Base-by-base conservation (phyloP, 1,140 invertebrate genomes). In the Drosophila repletoides region DNA sequence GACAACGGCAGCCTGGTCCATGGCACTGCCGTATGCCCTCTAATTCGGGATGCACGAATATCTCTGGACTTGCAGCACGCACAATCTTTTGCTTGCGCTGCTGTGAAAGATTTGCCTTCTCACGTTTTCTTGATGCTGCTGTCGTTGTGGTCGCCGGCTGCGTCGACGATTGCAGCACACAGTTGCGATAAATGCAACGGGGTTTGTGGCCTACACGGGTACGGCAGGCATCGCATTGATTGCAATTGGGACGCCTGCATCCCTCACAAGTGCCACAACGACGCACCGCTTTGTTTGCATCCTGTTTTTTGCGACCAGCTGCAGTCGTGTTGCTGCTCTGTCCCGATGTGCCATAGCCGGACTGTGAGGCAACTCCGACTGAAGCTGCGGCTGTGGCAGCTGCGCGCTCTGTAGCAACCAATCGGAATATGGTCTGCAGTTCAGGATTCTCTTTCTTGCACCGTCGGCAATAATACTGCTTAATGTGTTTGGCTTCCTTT, bases 391-490 rank as follows among this genome's bases (percentile, higher is more conserved):
- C 64, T 0, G 59, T 67, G 5, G 59, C 56, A 1, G 70, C 71
- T 2, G 80, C 64, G 22, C 74, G 70, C 19, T 86, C 80, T 1
- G 88, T 72, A 34, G 89, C 70, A 5, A 86, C 66, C 59, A 89
- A 29, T 3, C 90, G 77, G 83, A 95, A 98, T 40, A 94, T 92
- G 6, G 96, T 97, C 84, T 95, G 92, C 6, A 98, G 90, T 5
- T 92, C 93, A 0, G 96, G 94, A 92, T 98, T 96, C 88, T 96
- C 95, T 76, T 95, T 94, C 81, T 93, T 91, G 80, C 96, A 97
- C n/a, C 93, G 92, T 72, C 95, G 92, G 91, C 98, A 99, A 90
- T 96, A 98, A 83, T 97, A 99, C 74, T 97, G 95, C 87, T 97
- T 96, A 46, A 99, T 99, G 60, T 95, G 94, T 86, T 97, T 97